A percentile compares a stretch with the other conserved stretches of the same genome.
These are phyloP conservation scores for Epistrophe grossulariae DNA, from an alignment of 2,888 invertebrate species.

Conservation along the genomic window DNA sequence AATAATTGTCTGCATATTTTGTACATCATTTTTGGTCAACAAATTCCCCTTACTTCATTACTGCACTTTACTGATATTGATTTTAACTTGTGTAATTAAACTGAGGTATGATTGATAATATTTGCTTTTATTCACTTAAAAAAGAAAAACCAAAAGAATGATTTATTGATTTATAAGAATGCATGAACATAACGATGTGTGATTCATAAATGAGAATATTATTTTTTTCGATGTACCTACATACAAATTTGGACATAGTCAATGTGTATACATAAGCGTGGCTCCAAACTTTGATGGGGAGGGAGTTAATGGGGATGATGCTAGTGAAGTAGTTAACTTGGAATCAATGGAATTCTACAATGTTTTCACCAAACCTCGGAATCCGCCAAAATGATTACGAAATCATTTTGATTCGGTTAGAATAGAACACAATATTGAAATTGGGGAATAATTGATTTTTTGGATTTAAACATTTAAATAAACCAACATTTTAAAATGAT, in stretches of 20 bases:
- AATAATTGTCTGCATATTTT: too few relatives aligned
- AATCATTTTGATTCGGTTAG: too few relatives aligned
- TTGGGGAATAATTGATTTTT: too few relatives aligned
- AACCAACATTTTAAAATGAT: too few relatives aligned
- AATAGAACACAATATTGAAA: too few relatives aligned
- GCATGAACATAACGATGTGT: not conserved
- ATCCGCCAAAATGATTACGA: too few relatives aligned
- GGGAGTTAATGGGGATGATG: not conserved
- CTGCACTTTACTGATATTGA: not conserved
- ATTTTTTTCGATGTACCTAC: not conserved
- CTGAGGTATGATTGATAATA: not conserved
- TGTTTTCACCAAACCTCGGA: too few relatives aligned
- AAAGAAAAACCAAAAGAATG: not conserved
- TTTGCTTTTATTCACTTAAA: not conserved
- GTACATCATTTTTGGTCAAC: too few relatives aligned
- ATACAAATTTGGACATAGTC: not conserved
- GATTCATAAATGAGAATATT: not conserved
- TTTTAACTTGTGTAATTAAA: not conserved
- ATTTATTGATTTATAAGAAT: not conserved
- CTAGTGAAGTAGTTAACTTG: too few relatives aligned
- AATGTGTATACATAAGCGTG: not conserved
- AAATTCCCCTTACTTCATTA: not conserved
- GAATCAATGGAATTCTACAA: too few relatives aligned
- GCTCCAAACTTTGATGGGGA: not conserved
- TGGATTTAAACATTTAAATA: too few relatives aligned